These are phyloP conservation scores for Mythimna ferrago DNA, from an alignment of 2,888 invertebrate genomes.

Conservation along the genomic window DNA sequence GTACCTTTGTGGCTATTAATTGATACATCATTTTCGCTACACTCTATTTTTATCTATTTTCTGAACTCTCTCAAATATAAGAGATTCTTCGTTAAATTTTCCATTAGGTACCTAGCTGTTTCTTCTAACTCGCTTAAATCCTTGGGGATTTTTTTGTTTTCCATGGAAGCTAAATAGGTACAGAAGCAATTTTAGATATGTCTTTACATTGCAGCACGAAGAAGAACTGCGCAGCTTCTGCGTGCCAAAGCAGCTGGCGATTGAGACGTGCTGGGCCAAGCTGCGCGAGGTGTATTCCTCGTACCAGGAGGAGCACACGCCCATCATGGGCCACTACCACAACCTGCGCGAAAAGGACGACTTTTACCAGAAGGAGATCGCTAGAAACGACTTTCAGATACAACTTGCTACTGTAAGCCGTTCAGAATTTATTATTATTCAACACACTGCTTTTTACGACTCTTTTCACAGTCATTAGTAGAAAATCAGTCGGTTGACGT, in stretches of 20 bases:
- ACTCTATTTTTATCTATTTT: background rate
- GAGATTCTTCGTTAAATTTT: background rate
- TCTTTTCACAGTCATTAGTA: background rate
- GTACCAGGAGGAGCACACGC: slow-evolving; percentile 83
- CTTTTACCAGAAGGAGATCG: slow-evolving; percentile 89
- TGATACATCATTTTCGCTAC: slow-evolving; percentile 18
- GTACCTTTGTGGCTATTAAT: slow-evolving; percentile 9
- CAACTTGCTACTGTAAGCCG: slow-evolving; percentile 77
- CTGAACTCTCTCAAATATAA: background rate
- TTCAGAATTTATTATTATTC: no score
- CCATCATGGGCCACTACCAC: slow-evolving; percentile 85
- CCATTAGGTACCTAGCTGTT: no score
- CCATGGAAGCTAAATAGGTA: background rate
- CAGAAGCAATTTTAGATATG: background rate
- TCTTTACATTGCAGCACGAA: slow-evolving; percentile 76
- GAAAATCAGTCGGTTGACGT: background rate
- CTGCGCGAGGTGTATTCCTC: slow-evolving; percentile 81
- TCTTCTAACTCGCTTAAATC: background rate
- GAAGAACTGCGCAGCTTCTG: slow-evolving; percentile 83
- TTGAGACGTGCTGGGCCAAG: slow-evolving; percentile 82
- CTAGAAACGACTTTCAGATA: slow-evolving; percentile 81
- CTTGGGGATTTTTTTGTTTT: background rate
- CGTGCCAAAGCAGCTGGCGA: slow-evolving; percentile 82
- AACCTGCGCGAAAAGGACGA: slow-evolving; percentile 85
- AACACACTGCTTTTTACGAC: background rate